Base-by-base conservation (phyloP, 2,888 invertebrate species). In the Brassicogethes aeneus region DNA sequence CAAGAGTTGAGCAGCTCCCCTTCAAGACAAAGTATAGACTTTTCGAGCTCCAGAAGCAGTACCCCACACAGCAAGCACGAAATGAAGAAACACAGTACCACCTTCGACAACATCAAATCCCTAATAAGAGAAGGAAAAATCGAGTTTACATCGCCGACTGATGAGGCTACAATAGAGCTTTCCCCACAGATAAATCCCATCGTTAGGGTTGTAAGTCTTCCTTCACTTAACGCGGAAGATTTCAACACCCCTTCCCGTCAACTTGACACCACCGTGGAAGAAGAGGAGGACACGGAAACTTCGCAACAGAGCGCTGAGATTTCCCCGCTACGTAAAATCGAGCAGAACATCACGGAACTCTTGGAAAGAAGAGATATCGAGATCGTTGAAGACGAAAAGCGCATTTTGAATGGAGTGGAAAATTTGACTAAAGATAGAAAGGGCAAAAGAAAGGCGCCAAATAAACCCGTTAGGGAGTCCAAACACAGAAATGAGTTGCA, bases 81-180 rank as follows among this genome's bases (percentile, higher is more conserved):
- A 57, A 75, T 77, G 53, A 82, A 80, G 57, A 79, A 82, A 57
- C 82, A 81, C 66, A 83, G 82, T 50, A 81, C 80, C 33, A 84
- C 84, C 5, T 85, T 85, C 62, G 84, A 85, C 70, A 83, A 84
- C 60, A 80, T 85, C 54, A 80, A 81, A 60, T 82, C 82, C 31
- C 66, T 85, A 50, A 75, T 85, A 47, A 79, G 79, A 55, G 84
- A 85, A 61, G 82, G 81, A 15, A 76, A 79, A 48, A 73, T 81
- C 12, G 76, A 77, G 48, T 65, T 73, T 32, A 69, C 70, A 16
- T 66, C 66, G 41, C 75, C 76, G 48, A 73, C 71, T 46, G 72
- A 69, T 50, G 77, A 77, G 64, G 72, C 76, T 53, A 79, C 80
- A 12, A 71, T 73, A 31, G 81, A 82, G 53, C 73, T 83, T 53